These are phyloP conservation scores for Eonycteris spelaea DNA, from an alignment of 2,113 vertebrate species.

Conservation along the genomic window DNA sequence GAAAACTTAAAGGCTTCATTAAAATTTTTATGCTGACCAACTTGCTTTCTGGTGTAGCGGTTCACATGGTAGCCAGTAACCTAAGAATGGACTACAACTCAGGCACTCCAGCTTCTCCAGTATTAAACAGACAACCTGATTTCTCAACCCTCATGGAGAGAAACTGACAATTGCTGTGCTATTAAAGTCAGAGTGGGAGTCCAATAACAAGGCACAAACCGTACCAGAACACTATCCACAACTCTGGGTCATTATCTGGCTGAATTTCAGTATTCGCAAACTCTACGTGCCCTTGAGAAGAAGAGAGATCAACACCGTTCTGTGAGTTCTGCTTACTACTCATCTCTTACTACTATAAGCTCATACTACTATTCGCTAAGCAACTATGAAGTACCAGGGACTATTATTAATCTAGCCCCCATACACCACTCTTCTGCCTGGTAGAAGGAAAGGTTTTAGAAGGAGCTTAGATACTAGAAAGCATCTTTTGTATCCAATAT, in stretches of 20 bases:
- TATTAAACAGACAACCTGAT: background rate
- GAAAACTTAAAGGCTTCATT: slow-evolving; percentile 69
- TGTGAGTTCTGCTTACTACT: slow-evolving; percentile 68
- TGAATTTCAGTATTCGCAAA: slow-evolving; percentile 44
- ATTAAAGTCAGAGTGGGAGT: slow-evolving; percentile 33
- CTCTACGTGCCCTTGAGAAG: background rate
- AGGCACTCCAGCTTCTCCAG: background rate
- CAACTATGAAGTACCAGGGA: background rate
- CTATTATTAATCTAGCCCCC: background rate
- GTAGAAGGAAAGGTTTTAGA: slow-evolving; percentile 1
- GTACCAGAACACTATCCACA: slow-evolving; percentile 37
- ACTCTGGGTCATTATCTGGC: slow-evolving; percentile 43
- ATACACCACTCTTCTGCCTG: background rate
- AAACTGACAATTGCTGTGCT: background rate
- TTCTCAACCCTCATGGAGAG: background rate
- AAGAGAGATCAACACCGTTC: background rate
- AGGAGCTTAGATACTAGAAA: slow-evolving; percentile 7
- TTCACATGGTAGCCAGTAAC: slow-evolving; percentile 19
- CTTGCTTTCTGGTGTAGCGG: slow-evolving; percentile 52
- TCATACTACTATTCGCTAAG: background rate
- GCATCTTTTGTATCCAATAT: background rate
- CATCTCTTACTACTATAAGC: background rate
- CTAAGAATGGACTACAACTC: background rate
- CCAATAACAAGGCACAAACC: slow-evolving; percentile 42
- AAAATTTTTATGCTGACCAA: slow-evolving; percentile 15